Evolutionary conservation across 2,113 vertebrate genomes (phyloP).

Genomic region (Alces alces): DNA sequence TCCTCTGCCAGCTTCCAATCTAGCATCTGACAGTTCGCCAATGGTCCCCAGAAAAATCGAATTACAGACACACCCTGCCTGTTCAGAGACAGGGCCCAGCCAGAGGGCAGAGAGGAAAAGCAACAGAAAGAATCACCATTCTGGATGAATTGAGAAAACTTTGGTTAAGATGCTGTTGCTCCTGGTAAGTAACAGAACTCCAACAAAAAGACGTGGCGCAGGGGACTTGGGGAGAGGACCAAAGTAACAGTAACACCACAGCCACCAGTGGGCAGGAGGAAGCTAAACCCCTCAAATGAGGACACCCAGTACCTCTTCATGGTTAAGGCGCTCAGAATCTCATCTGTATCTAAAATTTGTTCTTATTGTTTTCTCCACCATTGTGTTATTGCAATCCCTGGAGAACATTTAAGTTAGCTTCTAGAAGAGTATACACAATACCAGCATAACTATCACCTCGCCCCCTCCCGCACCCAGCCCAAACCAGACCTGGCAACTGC

Average conservation of each 20-base stretch:
- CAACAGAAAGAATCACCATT: neutral
- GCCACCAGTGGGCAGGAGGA: neutral
- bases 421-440: neutral
- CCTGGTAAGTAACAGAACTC: neutral
- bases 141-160: neutral
- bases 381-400: neutral
- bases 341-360: neutral
- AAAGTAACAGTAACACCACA: neutral
- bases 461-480: neutral
- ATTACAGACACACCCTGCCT: neutral
- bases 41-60: neutral
- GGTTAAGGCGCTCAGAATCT: neutral
- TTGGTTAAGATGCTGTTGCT: neutral
- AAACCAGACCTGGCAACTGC: neutral
- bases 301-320: neutral
- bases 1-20: constrained; percentile 24
- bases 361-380: neutral
- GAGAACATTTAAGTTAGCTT: neutral
- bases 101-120: neutral
- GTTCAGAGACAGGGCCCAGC: neutral
- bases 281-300: neutral
- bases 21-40: neutral
- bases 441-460: neutral
- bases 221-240: neutral
- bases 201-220: neutral